Evolutionary conservation across 2,113 vertebrate genomes (phyloP).

Genomic region (Crotalus helleri): DNA sequence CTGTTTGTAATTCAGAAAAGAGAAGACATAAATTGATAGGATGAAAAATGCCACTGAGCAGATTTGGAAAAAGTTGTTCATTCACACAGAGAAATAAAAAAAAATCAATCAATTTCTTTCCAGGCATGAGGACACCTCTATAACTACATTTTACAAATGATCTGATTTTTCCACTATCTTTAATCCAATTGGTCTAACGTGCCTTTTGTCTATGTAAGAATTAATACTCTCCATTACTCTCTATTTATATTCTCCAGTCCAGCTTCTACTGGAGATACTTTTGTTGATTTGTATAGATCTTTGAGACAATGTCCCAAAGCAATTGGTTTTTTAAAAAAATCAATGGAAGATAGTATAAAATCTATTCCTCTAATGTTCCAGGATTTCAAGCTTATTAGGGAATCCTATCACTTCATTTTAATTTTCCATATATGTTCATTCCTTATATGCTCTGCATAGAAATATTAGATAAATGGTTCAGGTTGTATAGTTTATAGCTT

Average conservation of each 20-base stretch:
- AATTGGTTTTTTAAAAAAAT: not conserved
- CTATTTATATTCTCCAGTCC: not conserved
- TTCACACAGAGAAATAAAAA: not conserved
- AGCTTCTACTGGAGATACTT: not conserved
- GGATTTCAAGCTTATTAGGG: conserved; percentile 27
- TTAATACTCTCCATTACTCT: not conserved
- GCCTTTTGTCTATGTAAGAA: not conserved
- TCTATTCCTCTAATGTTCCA: not conserved
- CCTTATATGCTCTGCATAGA: conserved; percentile 53
- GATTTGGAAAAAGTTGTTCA: not conserved
- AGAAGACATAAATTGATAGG: not conserved
- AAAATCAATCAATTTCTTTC: not conserved
- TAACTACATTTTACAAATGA: not conserved
- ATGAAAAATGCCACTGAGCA: not conserved
- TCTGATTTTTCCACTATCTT: not conserved
- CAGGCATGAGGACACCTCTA: not conserved
- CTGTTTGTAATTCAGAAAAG: not conserved
- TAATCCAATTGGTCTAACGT: not conserved
- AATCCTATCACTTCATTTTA: conserved; percentile 20
- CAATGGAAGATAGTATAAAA: not conserved
- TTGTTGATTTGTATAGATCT: not conserved
- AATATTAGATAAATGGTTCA: conserved; percentile 71
- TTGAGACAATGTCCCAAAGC: not conserved
- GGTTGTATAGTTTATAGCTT: conserved; percentile 71
- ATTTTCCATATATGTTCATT: conserved; percentile 24